Conservation (phyloP, 2,797 vertebrate genomes). For the Nannoperca australis region DNA sequence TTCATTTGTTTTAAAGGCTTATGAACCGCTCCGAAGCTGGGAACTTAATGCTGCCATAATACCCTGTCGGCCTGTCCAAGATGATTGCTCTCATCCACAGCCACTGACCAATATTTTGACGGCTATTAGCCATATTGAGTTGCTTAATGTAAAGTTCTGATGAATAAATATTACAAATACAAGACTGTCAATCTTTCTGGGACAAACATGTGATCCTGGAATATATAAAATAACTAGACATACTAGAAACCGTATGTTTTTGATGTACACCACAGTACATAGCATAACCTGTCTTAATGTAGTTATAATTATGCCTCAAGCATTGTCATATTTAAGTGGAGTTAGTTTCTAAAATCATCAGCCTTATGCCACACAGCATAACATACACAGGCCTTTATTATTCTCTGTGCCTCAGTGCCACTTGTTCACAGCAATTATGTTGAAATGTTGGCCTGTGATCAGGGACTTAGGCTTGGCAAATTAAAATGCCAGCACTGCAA, state of each 20-base stretch:
- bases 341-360: conserved; percentile 37
- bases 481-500: conserved; percentile 66
- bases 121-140: conserved; percentile 18
- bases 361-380: conserved; percentile 29
- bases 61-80: conserved; percentile 27
- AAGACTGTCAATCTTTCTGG: conserved; percentile 8
- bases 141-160: conserved; percentile 15
- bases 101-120: background rate
- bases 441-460: conserved; percentile 73
- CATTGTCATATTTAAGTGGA: conserved; percentile 47
- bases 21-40: conserved; percentile 48
- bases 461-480: conserved; percentile 58
- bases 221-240: conserved; percentile 13
- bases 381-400: conserved; percentile 47
- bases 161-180: conserved; percentile 32
- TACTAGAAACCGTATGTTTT: conserved; percentile 1
- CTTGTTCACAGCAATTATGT: conserved; percentile 66
- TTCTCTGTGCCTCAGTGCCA: conserved; percentile 33
- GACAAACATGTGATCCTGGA: conserved; percentile 4
- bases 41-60: conserved; percentile 51
- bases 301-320: conserved; percentile 29
- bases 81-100: conserved; percentile 51
- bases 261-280: conserved; percentile 16
- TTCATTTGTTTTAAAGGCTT: conserved; percentile 66
- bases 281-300: conserved; percentile 27